Conservation (phyloP, 1,140 invertebrate species). For the Drosophila auraria region DNA sequence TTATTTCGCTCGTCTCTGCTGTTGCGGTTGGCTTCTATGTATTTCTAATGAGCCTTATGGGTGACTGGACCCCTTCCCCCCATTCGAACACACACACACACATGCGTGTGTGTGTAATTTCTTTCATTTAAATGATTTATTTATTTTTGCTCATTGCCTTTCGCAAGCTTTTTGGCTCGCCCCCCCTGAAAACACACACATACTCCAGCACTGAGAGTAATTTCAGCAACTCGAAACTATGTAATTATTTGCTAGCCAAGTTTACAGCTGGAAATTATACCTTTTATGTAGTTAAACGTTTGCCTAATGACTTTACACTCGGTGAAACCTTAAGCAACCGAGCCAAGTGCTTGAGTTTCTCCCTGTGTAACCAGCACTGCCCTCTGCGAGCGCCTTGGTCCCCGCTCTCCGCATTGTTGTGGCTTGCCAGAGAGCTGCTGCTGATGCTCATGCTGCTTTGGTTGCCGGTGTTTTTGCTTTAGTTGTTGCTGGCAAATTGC, state of each 20-base stretch:
- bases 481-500: constrained; percentile 67
- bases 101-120: constrained; percentile 51
- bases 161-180: constrained; percentile 44
- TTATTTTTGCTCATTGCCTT: constrained; percentile 80
- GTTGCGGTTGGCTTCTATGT: constrained; percentile 61
- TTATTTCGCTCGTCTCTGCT: constrained; percentile 15
- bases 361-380: neutral
- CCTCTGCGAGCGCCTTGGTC: constrained; percentile 17
- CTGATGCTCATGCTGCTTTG: constrained; percentile 6
- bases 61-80: constrained; percentile 30
- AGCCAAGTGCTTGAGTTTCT: neutral
- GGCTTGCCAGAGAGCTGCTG: constrained; percentile 16
- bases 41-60: constrained; percentile 77
- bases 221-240: neutral
- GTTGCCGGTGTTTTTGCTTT: constrained; percentile 42
- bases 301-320: too few relatives aligned
- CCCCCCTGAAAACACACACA: constrained; percentile 11
- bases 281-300: neutral
- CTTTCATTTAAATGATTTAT: constrained; percentile 83
- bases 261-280: neutral
- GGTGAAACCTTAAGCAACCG: too few relatives aligned
- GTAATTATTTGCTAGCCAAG: neutral
- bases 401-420: constrained; percentile 48
- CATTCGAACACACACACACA: neutral
- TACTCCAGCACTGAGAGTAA: constrained; percentile 10